phyloP scores from a whole-genome alignment of 1,140 invertebrate genomes.

The Oryzaephilus surinamensis region DNA sequence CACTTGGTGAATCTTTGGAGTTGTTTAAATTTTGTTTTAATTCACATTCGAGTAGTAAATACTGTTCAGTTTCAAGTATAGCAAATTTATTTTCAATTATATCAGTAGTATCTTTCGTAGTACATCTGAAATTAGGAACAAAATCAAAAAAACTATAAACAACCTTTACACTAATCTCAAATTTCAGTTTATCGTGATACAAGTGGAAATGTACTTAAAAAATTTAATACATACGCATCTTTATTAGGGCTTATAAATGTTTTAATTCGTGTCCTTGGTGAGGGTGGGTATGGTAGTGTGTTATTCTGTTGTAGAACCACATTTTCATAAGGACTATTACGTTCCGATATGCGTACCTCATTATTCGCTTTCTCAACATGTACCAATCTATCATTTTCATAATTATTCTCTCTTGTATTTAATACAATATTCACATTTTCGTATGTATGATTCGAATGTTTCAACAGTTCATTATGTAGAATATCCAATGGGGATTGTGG shows the following conservation, averaged over 20 bases:
- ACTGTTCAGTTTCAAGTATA: constrained; percentile 22
- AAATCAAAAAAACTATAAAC: constrained; percentile 4
- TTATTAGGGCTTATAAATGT: constrained; percentile 37
- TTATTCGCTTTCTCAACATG: constrained; percentile 20
- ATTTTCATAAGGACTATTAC: constrained; percentile 45
- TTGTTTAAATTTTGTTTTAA: no score
- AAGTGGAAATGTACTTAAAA: no score
- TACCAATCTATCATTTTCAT: constrained; percentile 39
- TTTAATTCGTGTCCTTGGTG: constrained; percentile 53
- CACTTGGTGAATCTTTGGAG: constrained; percentile 11
- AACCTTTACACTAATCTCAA: constrained; percentile 9
- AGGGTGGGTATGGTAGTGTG: constrained; percentile 39
- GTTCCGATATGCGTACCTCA: constrained; percentile 20
- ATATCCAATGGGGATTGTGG: constrained; percentile 24
- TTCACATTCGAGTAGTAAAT: no score
- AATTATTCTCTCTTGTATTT: constrained; percentile 18
- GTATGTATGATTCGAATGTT: constrained; percentile 20
- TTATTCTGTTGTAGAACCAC: constrained; percentile 35
- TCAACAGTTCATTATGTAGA: no score
- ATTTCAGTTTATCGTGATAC: no score
- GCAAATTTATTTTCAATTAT: constrained; percentile 27
- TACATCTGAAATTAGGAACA: constrained; percentile 15
- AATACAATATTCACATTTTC: constrained; percentile 27
- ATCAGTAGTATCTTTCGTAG: constrained; percentile 16
- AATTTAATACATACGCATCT: constrained; percentile 29